Conservation (phyloP, 2,888 invertebrate species). For the Autographa gamma region DNA sequence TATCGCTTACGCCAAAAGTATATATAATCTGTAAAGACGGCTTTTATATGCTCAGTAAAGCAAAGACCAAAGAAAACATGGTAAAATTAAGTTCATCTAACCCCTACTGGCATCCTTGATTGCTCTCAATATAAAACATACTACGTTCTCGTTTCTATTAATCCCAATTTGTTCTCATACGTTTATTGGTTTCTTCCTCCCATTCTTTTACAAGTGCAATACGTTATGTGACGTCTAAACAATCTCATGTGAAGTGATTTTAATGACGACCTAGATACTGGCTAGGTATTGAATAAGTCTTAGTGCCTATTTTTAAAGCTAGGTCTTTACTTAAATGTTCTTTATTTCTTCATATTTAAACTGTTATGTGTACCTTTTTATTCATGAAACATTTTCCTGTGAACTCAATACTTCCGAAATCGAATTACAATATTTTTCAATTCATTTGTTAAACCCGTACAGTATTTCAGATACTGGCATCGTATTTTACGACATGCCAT, state of each 20-base stretch:
- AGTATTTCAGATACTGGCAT: neutral
- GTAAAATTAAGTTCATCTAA: neutral
- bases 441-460: neutral
- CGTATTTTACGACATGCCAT: conserved; percentile 18
- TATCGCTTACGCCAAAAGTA: no score
- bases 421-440: neutral
- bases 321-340: no score
- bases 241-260: conserved; percentile 29
- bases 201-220: conserved; percentile 31
- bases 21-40: no score
- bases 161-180: conserved; percentile 51
- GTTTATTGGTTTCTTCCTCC: conserved; percentile 57
- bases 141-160: conserved; percentile 47
- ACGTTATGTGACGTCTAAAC: conserved; percentile 49
- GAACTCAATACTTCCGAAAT: neutral
- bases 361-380: no score
- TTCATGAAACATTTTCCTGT: neutral
- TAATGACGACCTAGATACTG: conserved; percentile 30
- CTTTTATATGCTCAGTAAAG: no score
- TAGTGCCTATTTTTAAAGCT: no score
- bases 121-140: conserved; percentile 33
- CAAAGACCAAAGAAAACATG: no score
- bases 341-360: no score
- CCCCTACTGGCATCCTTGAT: conserved; percentile 31
- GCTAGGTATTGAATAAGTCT: neutral